Percentiles rank a stretch among this genome's conserved stretches.
Evolutionary conservation across 1,140 invertebrate species (phyloP).

Genomic region (Anoplophora glabripennis): DNA sequence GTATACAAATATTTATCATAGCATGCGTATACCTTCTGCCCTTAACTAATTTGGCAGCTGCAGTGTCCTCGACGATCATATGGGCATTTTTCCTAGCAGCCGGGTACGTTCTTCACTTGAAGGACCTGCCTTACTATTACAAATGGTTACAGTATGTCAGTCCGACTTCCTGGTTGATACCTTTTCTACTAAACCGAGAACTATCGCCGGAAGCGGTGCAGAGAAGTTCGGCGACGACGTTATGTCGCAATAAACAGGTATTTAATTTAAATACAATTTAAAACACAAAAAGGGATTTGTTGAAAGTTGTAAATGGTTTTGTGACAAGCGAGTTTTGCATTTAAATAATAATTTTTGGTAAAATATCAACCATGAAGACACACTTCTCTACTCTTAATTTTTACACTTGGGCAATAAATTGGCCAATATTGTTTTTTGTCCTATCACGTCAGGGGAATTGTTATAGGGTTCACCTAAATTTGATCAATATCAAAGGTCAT

Average conservation of each 20-base stretch:
- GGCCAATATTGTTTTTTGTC: not conserved
- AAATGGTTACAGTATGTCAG: conserved; percentile 68
- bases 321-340: no score
- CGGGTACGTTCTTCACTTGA: conserved; percentile 69
- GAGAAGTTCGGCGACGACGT: conserved; percentile 53
- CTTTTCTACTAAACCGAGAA: conserved; percentile 64
- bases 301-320: not conserved
- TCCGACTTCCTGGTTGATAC: conserved; percentile 72
- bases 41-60: conserved; percentile 56
- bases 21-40: conserved; percentile 65
- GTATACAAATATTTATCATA: conserved; percentile 68
- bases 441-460: no score
- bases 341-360: no score
- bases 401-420: not conserved
- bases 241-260: conserved; percentile 69
- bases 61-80: conserved; percentile 62
- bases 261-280: not conserved
- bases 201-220: conserved; percentile 61
- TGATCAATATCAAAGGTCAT: no score
- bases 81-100: conserved; percentile 63
- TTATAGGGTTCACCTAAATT: no score
- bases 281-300: not conserved
- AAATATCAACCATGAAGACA: not conserved
- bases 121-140: conserved; percentile 66
- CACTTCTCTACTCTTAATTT: not conserved